These are phyloP conservation scores for Piaya cayana DNA, from an alignment of 2,113 vertebrate species.

Conservation along the genomic window DNA sequence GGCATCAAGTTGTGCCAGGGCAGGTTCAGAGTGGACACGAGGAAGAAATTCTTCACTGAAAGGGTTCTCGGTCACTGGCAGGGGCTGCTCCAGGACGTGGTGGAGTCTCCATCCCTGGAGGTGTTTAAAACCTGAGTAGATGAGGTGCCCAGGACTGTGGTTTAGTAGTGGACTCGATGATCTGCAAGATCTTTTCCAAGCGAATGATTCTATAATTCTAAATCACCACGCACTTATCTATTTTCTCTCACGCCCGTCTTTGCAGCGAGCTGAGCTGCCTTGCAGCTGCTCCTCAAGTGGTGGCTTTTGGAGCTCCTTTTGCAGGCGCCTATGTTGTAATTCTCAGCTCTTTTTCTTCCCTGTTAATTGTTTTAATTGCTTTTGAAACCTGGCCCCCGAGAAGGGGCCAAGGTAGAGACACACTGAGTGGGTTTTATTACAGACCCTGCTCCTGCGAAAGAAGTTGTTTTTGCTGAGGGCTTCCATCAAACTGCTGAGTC, in stretches of 20 bases:
- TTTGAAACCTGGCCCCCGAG: background rate
- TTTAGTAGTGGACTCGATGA: no score
- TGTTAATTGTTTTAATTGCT: slow-evolving; percentile 27
- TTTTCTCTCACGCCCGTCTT: background rate
- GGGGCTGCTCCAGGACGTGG: no score
- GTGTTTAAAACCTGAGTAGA: no score
- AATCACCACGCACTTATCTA: rapidly evolving
- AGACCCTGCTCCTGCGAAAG: slow-evolving; percentile 5
- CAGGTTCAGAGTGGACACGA: no score
- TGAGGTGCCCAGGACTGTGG: no score
- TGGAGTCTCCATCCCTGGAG: no score
- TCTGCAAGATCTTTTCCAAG: no score
- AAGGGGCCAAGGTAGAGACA: slow-evolving; percentile 1
- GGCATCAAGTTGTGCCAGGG: no score
- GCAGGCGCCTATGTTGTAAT: background rate
- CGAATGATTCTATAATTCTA: no score
- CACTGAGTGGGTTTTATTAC: slow-evolving; percentile 36
- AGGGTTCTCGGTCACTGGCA: no score
- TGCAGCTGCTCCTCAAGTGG: background rate
- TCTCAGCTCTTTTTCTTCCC: background rate
- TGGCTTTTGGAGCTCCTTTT: background rate
- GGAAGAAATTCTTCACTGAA: no score
- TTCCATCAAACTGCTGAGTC: slow-evolving; percentile 49
- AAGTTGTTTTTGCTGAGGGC: slow-evolving; percentile 32
- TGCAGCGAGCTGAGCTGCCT: background rate